These are phyloP conservation scores for Sinocyclocheilus maitianheensis DNA, from an alignment of 2,113 vertebrate genomes.

Conservation along the genomic window DNA sequence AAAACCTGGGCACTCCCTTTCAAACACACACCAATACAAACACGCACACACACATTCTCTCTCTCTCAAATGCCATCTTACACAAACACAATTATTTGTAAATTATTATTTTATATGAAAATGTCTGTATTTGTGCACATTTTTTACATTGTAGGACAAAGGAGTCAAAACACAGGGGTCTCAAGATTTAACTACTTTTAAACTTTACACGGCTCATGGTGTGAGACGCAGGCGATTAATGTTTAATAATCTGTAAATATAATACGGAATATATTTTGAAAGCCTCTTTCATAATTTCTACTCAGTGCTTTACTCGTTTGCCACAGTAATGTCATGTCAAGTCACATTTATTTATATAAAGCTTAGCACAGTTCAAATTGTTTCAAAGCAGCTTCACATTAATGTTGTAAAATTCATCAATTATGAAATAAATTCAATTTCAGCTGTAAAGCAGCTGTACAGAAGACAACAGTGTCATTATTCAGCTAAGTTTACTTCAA, in stretches of 20 bases:
- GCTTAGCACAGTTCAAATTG: no score
- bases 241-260: not conserved
- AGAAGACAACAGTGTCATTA: no score
- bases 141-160: not conserved
- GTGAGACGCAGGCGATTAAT: not conserved
- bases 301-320: not conserved
- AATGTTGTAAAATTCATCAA: no score
- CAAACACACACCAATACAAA: not conserved
- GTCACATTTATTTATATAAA: no score
- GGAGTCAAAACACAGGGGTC: not conserved
- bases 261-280: not conserved
- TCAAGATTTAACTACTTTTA: not conserved
- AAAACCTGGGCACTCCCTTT: not conserved
- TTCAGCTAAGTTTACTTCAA: no score
- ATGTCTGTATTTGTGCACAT: not conserved
- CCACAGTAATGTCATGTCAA: not conserved
- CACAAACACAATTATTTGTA: no score
- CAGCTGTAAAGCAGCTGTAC: no score
- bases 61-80: not conserved
- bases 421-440: no score
- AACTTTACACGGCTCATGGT: not conserved
- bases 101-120: no score
- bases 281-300: not conserved
- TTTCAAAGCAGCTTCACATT: no score
- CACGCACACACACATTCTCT: no score